A percentile compares a stretch with the other conserved stretches of the same genome.
Evolutionary conservation across 2,888 invertebrate species (phyloP).

Genomic region (Blastobasis adustella): DNA sequence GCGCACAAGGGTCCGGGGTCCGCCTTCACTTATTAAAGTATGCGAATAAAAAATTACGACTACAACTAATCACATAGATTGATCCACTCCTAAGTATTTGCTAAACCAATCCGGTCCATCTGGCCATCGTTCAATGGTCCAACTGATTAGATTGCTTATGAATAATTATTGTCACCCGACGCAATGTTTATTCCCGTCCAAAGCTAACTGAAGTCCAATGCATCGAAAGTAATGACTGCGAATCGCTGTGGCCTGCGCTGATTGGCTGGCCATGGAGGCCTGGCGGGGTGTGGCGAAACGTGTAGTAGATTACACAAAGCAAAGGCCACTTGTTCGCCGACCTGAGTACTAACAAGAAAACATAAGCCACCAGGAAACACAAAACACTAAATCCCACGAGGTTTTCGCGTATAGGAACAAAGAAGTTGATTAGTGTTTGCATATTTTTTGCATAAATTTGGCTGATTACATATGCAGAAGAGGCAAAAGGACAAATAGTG

Average conservation of each 20-base stretch:
- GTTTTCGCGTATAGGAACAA: too few relatives aligned
- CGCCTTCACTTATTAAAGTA: too few relatives aligned
- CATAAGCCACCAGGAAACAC: conserved; percentile 30
- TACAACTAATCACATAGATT: too few relatives aligned
- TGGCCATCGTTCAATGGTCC: too few relatives aligned
- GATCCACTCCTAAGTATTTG: too few relatives aligned
- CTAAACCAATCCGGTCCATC: too few relatives aligned
- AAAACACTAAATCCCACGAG: conserved; percentile 5
- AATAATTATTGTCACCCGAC: conserved; percentile 23
- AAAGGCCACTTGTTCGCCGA: conserved; percentile 29
- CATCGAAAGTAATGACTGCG: conserved; percentile 55
- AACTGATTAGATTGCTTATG: background rate
- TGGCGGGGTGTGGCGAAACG: conserved; percentile 65
- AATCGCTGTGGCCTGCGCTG: conserved; percentile 43
- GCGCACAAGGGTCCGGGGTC: too few relatives aligned
- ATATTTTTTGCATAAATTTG: too few relatives aligned
- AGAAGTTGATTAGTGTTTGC: too few relatives aligned
- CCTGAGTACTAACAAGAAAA: conserved; percentile 23
- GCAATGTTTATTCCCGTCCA: conserved; percentile 47
- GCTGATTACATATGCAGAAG: too few relatives aligned
- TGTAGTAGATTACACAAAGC: conserved; percentile 31
- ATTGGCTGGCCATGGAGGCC: conserved; percentile 61
- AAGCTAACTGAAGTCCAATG: conserved; percentile 56
- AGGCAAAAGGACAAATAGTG: too few relatives aligned
- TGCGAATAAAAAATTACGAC: too few relatives aligned